Evolutionary conservation across 2,888 invertebrate species (phyloP), one percentile per base, ranked within the genome.

Genomic region (Sminthurinus aureus): DNA sequence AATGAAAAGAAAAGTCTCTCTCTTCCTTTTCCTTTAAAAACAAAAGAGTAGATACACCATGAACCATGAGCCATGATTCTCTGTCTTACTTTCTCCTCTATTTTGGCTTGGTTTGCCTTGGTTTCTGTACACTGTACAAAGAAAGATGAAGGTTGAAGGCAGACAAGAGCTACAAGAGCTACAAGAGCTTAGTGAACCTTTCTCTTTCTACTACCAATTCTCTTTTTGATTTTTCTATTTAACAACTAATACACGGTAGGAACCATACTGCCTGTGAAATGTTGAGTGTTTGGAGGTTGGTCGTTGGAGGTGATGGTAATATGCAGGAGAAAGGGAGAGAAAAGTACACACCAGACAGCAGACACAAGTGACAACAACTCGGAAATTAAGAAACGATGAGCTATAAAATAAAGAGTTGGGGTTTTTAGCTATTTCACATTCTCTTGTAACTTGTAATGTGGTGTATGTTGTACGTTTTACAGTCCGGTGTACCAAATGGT

Each of bases 281-380:
- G 71, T 18, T n/a, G 15, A 18, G 4, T 15, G 66, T 58, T 58
- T 58, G 20, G 66, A 66, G 20, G 6, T 4, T 15, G 6, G 6
- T 66, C 20, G 9, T 66, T 71, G 13, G 38, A 4, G 38, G 38
- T 38, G 38, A 38, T 38, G 38, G 38, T 38, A 20, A 15, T 20
- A n/a, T 18, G n/a, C n/a, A 20, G 67, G n/a, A 67, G 22, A 71
- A 22, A 24, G 18, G 22, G 4, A 20, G 71, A 8, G 26, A 24
- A 26, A 24, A 24, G 24, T 24, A 71, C 8, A 71, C 26, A 71
- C 38, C 38, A 38, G 38, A 38, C 38, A 38, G 3, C 38, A 4
- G 6, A 67, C 71, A 71, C 71, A 26, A 71, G 24, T 71, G 71
- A 71, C 71, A 71, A 71, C 22, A 71, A 71, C 71, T 71, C 24